These are phyloP conservation scores for Oreochromis tanganicae DNA, from an alignment of 2,113 vertebrate species.

Conservation along the genomic window DNA sequence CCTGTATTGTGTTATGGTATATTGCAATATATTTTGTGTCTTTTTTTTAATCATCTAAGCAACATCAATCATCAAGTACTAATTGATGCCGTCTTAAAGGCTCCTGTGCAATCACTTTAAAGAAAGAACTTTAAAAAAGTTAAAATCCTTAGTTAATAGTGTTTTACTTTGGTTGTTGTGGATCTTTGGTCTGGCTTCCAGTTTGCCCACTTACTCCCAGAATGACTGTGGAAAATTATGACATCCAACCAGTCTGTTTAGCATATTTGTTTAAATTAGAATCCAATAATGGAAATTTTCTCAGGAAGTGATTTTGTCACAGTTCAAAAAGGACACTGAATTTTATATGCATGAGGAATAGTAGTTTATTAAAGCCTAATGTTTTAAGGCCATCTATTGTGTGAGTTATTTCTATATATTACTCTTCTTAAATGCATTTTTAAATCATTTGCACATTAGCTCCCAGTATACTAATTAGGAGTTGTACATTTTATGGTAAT, in stretches of 20 bases:
- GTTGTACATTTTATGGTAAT: neutral
- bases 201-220: neutral
- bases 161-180: neutral
- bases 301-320: neutral
- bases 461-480: neutral
- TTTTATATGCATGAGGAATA: neutral
- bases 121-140: neutral
- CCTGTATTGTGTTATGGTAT: neutral
- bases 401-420: neutral
- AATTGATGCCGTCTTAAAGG: neutral
- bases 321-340: neutral
- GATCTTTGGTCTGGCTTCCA: neutral
- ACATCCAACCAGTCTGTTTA: neutral
- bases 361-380: neutral
- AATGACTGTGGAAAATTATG: neutral
- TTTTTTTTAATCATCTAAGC: neutral
- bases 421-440: neutral
- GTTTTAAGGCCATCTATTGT: neutral
- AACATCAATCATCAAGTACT: neutral
- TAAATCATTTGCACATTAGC: neutral
- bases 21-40: neutral
- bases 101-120: neutral
- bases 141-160: neutral
- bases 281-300: neutral
- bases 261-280: neutral